Evolutionary conservation across 2,888 invertebrate species (phyloP).

Genomic region (Drosophila subsilvestris): DNA sequence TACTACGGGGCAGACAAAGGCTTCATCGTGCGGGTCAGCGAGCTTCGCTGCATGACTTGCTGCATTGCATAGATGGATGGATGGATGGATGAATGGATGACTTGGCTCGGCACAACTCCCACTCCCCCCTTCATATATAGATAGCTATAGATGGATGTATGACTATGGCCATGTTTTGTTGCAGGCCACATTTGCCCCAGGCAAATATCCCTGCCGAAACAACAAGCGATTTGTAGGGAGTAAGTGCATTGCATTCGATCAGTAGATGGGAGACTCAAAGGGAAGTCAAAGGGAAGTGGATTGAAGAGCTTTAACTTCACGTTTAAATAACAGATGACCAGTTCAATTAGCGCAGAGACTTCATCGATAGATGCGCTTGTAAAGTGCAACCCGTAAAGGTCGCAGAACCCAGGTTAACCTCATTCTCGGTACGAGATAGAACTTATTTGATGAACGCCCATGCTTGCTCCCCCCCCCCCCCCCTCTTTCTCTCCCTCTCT

Average conservation of each 20-base stretch:
- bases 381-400: slow-evolving; percentile 11
- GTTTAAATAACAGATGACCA: slow-evolving; percentile 29
- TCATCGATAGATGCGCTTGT: slow-evolving; percentile 16
- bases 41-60: slow-evolving; percentile 77
- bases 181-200: slow-evolving; percentile 62
- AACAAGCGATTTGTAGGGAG: slow-evolving; percentile 49
- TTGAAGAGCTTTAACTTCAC: slow-evolving; percentile 41
- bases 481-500: background rate
- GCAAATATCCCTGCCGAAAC: slow-evolving; percentile 59
- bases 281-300: slow-evolving; percentile 10
- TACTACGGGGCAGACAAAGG: slow-evolving; percentile 62
- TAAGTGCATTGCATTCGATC: slow-evolving; percentile 28
- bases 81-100: slow-evolving; percentile 48
- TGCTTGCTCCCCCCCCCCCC: slow-evolving; percentile 13
- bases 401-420: slow-evolving; percentile 9
- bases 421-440: slow-evolving; percentile 10
- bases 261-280: background rate
- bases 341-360: slow-evolving; percentile 31
- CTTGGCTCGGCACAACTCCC: slow-evolving; percentile 27
- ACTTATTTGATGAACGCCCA: slow-evolving; percentile 41
- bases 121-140: slow-evolving; percentile 29
- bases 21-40: slow-evolving; percentile 75
- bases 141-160: slow-evolving; percentile 47
- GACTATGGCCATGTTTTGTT: slow-evolving; percentile 52
- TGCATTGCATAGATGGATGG: slow-evolving; percentile 61